These are phyloP conservation scores for Eunapius fragilis DNA, from an alignment of 37 sponge, comb jelly and placozoan species.

Conservation along the genomic window DNA sequence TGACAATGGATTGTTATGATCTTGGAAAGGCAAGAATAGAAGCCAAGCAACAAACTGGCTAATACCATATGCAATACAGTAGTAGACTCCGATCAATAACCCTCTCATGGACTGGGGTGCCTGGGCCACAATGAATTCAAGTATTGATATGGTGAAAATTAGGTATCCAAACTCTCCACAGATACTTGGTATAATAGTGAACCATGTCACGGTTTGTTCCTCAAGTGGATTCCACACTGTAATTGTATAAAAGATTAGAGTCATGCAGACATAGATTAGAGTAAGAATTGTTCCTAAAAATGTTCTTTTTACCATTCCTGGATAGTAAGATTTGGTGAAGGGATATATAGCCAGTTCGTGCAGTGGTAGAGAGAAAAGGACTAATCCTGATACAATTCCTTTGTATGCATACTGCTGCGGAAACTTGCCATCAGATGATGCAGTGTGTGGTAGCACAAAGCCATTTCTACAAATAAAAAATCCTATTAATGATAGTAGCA, in stretches of 20 bases:
- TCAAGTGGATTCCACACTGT: background rate
- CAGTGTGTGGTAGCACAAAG: background rate
- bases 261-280: background rate
- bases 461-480: background rate
- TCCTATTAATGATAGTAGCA: background rate
- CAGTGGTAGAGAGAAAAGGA: background rate
- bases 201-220: background rate
- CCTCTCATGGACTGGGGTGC: slow-evolving; percentile 18
- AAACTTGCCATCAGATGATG: background rate
- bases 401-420: background rate
- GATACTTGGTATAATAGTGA: background rate
- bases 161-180: background rate
- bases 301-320: background rate
- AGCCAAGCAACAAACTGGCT: background rate
- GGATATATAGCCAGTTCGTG: background rate
- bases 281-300: background rate
- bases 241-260: background rate
- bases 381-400: background rate
- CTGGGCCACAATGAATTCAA: slow-evolving; percentile 5
- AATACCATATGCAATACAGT: background rate
- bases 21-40: background rate
- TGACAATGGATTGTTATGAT: background rate
- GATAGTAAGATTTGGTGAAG: background rate
- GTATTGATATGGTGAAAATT: background rate
- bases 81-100: slow-evolving; percentile 8